Evolutionary conservation across 1,140 invertebrate species (phyloP).

Genomic region (Solenopsis fugax): DNA sequence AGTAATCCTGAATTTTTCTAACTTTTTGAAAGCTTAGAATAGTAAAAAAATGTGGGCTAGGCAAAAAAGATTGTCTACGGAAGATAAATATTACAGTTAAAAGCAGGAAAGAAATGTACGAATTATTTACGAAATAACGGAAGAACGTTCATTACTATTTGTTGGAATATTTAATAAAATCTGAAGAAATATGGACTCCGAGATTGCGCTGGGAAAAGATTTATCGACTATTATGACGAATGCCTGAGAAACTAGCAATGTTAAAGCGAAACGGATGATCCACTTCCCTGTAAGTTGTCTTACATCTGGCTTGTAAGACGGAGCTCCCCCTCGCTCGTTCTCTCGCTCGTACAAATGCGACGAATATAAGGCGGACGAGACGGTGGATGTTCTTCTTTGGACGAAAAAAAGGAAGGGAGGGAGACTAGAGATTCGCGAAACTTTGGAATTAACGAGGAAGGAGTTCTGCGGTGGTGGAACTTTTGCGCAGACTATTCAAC

Average conservation of each 20-base stretch:
- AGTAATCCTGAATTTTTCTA: too few relatives aligned
- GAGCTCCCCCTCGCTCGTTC: conserved; percentile 3
- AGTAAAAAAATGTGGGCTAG: too few relatives aligned
- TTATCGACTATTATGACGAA: conserved; percentile 12
- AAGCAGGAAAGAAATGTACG: neutral
- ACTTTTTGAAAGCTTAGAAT: too few relatives aligned
- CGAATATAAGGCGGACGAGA: conserved; percentile 24
- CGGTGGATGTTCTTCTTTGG: neutral
- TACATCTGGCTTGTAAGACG: conserved; percentile 64
- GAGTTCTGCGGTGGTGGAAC: conserved; percentile 69
- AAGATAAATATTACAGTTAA: neutral
- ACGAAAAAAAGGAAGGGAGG: conserved; percentile 10
- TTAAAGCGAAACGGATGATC: conserved; percentile 68
- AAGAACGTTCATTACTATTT: neutral
- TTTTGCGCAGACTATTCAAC: conserved; percentile 76
- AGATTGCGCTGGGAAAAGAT: neutral
- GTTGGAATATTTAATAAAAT: neutral
- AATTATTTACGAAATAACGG: neutral
- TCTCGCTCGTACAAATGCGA: conserved; percentile 48
- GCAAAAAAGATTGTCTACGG: too few relatives aligned
- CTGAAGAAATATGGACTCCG: neutral
- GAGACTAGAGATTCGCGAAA: conserved; percentile 73
- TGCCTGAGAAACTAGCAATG: neutral
- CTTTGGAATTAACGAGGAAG: conserved; percentile 77
- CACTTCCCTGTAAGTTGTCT: conserved; percentile 61